A percentile compares a stretch with the other conserved stretches of the same genome.
Conservation (phyloP, 2,888 invertebrate genomes). For the Bombylius major region DNA sequence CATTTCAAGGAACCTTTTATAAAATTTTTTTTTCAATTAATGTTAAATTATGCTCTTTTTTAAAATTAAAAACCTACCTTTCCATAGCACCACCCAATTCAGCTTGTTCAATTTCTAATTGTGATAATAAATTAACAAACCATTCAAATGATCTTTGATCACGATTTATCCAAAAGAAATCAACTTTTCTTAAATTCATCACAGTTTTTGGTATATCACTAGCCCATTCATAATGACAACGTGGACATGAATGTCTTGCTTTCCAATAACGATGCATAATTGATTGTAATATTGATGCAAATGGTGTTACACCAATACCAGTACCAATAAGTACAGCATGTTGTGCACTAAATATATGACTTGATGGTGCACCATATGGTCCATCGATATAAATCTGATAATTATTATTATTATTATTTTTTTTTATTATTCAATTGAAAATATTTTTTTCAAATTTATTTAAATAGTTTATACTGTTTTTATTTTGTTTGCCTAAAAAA, state of each 20-base stretch:
- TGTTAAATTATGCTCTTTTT: too few relatives aligned
- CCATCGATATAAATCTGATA: conserved; percentile 81
- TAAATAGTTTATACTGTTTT: too few relatives aligned
- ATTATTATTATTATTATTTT: background rate
- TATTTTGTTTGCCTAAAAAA: too few relatives aligned
- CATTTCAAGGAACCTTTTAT: conserved; percentile 58
- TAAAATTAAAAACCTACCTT: conserved; percentile 43
- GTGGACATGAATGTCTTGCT: conserved; percentile 69
- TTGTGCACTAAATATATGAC: conserved; percentile 86
- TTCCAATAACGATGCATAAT: conserved; percentile 89
- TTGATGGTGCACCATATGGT: conserved; percentile 90
- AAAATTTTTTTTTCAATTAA: too few relatives aligned
- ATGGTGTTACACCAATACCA: conserved; percentile 94
- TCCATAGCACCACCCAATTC: conserved; percentile 73
- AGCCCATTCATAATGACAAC: conserved; percentile 75
- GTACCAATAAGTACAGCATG: conserved; percentile 91
- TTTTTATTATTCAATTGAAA: background rate
- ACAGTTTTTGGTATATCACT: conserved; percentile 66
- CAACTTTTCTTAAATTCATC: conserved; percentile 84
- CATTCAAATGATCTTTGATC: conserved; percentile 93
- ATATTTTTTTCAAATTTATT: too few relatives aligned
- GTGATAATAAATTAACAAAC: conserved; percentile 86
- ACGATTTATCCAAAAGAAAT: conserved; percentile 96
- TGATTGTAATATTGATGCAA: conserved; percentile 87
- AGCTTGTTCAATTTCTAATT: conserved; percentile 87